phyloP scores from a whole-genome alignment of 64 coral and sea anemone species.

The Montipora capricornis region DNA sequence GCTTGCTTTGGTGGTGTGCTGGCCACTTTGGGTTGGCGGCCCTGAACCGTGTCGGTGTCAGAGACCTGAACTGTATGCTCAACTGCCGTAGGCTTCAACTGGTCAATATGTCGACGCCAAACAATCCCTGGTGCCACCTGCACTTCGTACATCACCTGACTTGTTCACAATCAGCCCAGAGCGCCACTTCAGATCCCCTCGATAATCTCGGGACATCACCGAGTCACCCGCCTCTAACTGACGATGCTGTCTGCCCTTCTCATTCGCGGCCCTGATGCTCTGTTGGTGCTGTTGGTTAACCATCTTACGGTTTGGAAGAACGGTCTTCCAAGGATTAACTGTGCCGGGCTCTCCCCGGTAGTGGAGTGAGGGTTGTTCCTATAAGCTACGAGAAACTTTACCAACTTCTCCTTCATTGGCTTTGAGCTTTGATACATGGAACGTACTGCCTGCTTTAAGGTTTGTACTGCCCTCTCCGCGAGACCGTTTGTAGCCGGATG shows the following conservation, averaged over 20 bases:
- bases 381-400: constrained; percentile 78
- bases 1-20: no score
- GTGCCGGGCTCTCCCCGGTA: constrained; percentile 69
- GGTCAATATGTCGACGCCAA: no score
- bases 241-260: constrained; percentile 13
- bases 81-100: constrained; percentile 50
- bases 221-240: constrained; percentile 47
- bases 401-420: constrained; percentile 58
- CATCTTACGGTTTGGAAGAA: constrained; percentile 69
- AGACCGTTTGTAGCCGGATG: constrained; percentile 56
- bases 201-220: constrained; percentile 56
- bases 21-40: no score
- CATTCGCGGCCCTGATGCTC: constrained; percentile 49
- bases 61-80: neutral
- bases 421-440: constrained; percentile 21
- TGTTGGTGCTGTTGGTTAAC: constrained; percentile 30
- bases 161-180: constrained; percentile 45
- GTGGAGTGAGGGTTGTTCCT: constrained; percentile 68
- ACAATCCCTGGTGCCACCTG: constrained; percentile 47
- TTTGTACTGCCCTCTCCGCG: constrained; percentile 30
- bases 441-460: constrained; percentile 36
- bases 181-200: constrained; percentile 58
- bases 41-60: neutral
- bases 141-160: constrained; percentile 55
- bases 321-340: constrained; percentile 53